Conservation (phyloP, 2,113 vertebrate genomes). For the Merops nubicus region DNA sequence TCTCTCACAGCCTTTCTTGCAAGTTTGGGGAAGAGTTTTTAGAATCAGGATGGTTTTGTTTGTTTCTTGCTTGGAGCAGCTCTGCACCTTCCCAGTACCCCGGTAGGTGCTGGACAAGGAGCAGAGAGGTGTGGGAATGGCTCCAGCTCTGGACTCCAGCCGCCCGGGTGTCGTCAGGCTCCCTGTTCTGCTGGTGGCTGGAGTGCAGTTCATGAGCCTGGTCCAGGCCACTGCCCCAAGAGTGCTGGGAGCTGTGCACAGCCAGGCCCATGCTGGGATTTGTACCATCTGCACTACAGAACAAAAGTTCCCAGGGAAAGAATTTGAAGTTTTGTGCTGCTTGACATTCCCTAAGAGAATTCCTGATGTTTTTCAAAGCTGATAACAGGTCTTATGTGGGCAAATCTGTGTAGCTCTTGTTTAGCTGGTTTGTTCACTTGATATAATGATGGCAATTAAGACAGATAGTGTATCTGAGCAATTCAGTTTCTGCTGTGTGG, state of each 20-base stretch:
- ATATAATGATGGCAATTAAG: not conserved
- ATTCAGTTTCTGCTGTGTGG: not conserved
- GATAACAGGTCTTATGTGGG: accelerated
- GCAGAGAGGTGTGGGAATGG: not conserved
- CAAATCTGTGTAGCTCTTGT: not conserved
- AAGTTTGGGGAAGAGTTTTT: accelerated
- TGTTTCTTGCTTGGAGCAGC: not conserved
- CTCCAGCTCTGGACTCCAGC: not conserved
- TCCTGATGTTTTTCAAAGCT: accelerated
- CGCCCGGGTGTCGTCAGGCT: accelerated
- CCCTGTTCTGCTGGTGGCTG: accelerated
- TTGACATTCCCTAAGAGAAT: not conserved
- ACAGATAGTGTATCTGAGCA: not conserved
- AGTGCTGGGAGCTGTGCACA: not conserved
- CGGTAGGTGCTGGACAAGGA: not conserved
- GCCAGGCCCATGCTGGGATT: not conserved
- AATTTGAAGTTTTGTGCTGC: not conserved
- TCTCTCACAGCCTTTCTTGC: not conserved
- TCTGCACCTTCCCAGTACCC: accelerated
- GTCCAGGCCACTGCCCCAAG: accelerated
- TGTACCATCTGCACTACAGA: accelerated
- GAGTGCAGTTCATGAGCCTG: accelerated
- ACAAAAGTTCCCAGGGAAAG: accelerated
- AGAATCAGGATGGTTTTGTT: not conserved
- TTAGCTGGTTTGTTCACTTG: not conserved